Evolutionary conservation across 1,140 invertebrate species (phyloP).

Genomic region (Orchestia grillus): DNA sequence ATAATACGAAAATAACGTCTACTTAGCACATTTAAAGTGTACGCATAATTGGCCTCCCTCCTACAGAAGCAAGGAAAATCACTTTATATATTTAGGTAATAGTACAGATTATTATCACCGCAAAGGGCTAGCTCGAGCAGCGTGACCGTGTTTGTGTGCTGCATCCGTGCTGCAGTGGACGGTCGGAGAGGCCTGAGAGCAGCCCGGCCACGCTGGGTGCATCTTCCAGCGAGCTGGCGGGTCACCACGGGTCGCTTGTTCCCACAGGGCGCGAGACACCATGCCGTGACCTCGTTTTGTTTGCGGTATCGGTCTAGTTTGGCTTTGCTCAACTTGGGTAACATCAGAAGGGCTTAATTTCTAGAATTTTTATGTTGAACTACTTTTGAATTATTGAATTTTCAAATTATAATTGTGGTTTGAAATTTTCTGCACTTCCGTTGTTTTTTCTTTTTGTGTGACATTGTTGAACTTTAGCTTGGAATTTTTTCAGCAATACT

Average conservation of each 20-base stretch:
- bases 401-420: not conserved
- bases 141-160: not conserved
- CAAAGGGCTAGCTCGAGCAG: no score
- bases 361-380: not conserved
- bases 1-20: no score
- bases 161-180: no score
- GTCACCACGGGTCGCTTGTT: not conserved
- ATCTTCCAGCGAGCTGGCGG: not conserved
- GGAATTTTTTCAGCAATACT: no score
- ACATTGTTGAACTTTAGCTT: no score
- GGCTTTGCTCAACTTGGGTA: not conserved
- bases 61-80: no score
- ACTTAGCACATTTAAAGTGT: no score
- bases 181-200: not conserved
- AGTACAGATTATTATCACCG: no score
- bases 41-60: no score
- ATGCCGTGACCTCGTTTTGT: not conserved
- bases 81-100: no score
- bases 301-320: not conserved
- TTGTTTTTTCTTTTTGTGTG: not conserved
- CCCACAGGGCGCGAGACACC: not conserved
- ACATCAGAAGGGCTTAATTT: not conserved
- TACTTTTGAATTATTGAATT: not conserved
- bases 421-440: not conserved
- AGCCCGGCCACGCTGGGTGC: no score